Evolutionary conservation across 1,140 invertebrate species (phyloP).

Genomic region (Magallana ariakensis): DNA sequence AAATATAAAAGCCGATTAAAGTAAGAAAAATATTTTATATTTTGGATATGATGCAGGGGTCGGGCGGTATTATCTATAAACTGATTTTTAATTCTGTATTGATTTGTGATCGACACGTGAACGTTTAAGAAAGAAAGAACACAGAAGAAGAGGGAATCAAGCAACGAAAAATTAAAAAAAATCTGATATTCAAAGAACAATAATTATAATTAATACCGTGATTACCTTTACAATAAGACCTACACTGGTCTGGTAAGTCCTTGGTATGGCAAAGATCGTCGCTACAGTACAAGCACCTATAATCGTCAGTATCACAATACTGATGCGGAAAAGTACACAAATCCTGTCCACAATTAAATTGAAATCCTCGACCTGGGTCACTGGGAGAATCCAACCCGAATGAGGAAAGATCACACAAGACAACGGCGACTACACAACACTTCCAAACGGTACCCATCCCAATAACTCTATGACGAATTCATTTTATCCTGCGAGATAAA

Average conservation of each 20-base stretch:
- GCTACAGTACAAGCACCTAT: constrained; percentile 45
- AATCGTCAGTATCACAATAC: constrained; percentile 48
- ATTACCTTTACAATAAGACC: constrained; percentile 3
- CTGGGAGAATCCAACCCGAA: neutral
- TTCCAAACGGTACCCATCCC: neutral
- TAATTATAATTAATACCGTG: neutral
- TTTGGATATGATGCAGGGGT: too few species aligned
- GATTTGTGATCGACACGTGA: too few species aligned
- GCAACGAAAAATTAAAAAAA: too few species aligned
- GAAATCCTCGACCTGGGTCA: constrained; percentile 3
- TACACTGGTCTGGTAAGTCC: constrained; percentile 1
- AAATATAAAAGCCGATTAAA: too few species aligned
- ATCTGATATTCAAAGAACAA: too few species aligned
- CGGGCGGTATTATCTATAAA: too few species aligned
- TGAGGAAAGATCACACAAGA: neutral
- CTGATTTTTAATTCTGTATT: too few species aligned
- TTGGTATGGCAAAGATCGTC: constrained; percentile 16
- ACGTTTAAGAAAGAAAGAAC: too few species aligned
- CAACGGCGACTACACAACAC: neutral
- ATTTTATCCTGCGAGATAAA: neutral
- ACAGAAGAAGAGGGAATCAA: too few species aligned
- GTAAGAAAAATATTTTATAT: too few species aligned
- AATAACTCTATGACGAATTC: too few species aligned
- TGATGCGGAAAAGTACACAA: constrained; percentile 43
- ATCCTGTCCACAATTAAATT: constrained; percentile 43